Evolutionary conservation across 2,797 vertebrate genomes (phyloP).

Genomic region (Pipistrellus kuhlii): DNA sequence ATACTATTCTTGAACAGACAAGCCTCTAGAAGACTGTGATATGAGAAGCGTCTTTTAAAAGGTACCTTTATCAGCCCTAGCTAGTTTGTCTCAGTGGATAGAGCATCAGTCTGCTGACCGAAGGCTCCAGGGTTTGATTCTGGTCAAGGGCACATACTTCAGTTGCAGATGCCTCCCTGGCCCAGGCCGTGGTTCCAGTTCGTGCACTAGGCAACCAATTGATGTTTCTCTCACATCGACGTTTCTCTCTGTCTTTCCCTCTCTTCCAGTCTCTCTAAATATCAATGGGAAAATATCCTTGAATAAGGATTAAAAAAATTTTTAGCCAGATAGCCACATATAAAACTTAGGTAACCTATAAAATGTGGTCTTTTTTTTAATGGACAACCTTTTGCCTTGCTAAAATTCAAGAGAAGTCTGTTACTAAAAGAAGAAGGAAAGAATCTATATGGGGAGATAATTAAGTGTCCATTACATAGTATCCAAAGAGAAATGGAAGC

Average conservation of each 20-base stretch:
- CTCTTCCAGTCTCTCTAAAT: no score
- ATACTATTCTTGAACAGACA: constrained; percentile 23
- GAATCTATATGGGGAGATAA: not conserved
- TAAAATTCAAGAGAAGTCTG: constrained; percentile 23
- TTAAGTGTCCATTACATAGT: not conserved
- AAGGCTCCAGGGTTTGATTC: no score
- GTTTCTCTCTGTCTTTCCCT: no score
- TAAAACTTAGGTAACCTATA: not conserved
- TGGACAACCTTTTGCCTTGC: not conserved
- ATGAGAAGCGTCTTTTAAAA: not conserved
- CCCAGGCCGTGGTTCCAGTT: no score
- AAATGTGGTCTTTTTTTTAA: not conserved
- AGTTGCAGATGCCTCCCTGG: no score
- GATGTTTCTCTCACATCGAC: no score
- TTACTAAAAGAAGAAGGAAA: constrained; percentile 40
- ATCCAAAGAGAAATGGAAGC: not conserved
- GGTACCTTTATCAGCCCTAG: not conserved
- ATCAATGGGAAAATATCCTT: no score
- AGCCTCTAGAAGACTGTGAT: not conserved
- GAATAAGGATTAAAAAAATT: no score
- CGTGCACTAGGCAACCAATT: no score
- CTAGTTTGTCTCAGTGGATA: no score
- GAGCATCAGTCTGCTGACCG: no score
- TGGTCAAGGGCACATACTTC: no score
- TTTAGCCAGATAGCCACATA: not conserved